Conservation (phyloP, 2,888 invertebrate genomes). For the Xestobium rufovillosum region DNA sequence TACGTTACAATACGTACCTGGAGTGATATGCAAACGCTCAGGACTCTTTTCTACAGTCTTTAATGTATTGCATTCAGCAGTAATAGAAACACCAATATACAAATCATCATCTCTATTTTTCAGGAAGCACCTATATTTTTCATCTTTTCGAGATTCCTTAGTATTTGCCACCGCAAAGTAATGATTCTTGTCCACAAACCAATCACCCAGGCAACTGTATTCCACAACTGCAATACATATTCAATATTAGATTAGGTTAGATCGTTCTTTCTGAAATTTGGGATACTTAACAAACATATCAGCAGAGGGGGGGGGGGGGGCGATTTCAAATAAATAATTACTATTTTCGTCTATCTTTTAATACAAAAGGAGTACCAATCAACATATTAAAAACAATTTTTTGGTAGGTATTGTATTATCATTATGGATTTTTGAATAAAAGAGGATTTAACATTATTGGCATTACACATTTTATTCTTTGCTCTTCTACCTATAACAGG, state of each 20-base stretch:
- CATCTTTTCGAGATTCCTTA: constrained; percentile 90
- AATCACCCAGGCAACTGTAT: constrained; percentile 88
- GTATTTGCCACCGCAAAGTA: constrained; percentile 97
- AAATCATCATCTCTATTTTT: constrained; percentile 92
- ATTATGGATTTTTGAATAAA: too few species aligned
- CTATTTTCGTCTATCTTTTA: too few species aligned
- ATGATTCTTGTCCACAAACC: constrained; percentile 93
- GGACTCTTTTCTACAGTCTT: constrained; percentile 92
- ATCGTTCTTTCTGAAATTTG: too few species aligned
- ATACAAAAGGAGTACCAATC: too few species aligned
- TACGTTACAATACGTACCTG: constrained; percentile 61
- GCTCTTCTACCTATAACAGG: too few species aligned
- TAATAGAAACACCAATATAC: constrained; percentile 86
- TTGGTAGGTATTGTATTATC: too few species aligned
- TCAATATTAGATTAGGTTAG: constrained; percentile 1
- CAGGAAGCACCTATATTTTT: constrained; percentile 88
- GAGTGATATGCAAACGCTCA: constrained; percentile 77
- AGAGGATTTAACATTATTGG: too few species aligned
- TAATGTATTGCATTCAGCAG: constrained; percentile 86
- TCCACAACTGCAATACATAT: constrained; percentile 62
- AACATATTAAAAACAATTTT: too few species aligned
- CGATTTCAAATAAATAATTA: constrained; percentile 6
- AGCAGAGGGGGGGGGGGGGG: too few species aligned
- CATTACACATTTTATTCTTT: too few species aligned
- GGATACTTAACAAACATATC: too few species aligned